A percentile compares a stretch with the other conserved stretches of the same genome.
Conservation (phyloP, 1,140 invertebrate genomes). For the Musca vetustissima region DNA sequence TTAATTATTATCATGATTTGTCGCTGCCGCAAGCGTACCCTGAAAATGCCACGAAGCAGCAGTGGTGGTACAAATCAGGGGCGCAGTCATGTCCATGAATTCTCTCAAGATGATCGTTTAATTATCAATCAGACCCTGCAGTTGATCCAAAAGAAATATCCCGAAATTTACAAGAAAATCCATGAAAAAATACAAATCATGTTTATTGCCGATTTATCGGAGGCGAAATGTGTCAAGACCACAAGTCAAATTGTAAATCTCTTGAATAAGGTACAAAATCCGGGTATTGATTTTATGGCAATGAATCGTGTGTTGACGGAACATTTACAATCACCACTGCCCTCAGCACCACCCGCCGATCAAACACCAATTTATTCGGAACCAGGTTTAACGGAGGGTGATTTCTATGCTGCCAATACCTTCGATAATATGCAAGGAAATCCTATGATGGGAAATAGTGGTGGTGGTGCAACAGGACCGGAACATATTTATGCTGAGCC, state of each 20-base stretch:
- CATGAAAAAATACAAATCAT: slow-evolving; percentile 27
- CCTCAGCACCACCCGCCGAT: slow-evolving; percentile 15
- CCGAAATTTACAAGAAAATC: slow-evolving; percentile 29
- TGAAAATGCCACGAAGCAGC: not conserved
- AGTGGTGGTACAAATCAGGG: too few relatives aligned
- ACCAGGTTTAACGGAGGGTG: slow-evolving; percentile 7
- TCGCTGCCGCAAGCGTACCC: not conserved
- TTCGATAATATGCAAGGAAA: slow-evolving; percentile 16
- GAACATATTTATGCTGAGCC: slow-evolving; percentile 44
- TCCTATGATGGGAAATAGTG: not conserved
- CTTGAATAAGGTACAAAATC: slow-evolving; percentile 28
- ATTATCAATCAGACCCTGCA: slow-evolving; percentile 33
- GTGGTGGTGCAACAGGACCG: not conserved
- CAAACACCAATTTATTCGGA: slow-evolving; percentile 27
- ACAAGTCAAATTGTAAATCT: slow-evolving; percentile 30
- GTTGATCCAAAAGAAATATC: slow-evolving; percentile 31
- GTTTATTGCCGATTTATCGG: slow-evolving; percentile 11
- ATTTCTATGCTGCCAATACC: slow-evolving; percentile 25
- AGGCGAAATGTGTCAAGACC: slow-evolving; percentile 30
- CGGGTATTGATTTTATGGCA: slow-evolving; percentile 29
- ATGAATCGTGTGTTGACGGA: slow-evolving; percentile 33
- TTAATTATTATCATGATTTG: slow-evolving; percentile 13
- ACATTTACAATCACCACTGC: slow-evolving; percentile 33
- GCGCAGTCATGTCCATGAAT: slow-evolving; percentile 27
- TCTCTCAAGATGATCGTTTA: slow-evolving; percentile 29